Conservation (phyloP, 2,113 vertebrate species). For the Mesembrinibis cayennensis region DNA sequence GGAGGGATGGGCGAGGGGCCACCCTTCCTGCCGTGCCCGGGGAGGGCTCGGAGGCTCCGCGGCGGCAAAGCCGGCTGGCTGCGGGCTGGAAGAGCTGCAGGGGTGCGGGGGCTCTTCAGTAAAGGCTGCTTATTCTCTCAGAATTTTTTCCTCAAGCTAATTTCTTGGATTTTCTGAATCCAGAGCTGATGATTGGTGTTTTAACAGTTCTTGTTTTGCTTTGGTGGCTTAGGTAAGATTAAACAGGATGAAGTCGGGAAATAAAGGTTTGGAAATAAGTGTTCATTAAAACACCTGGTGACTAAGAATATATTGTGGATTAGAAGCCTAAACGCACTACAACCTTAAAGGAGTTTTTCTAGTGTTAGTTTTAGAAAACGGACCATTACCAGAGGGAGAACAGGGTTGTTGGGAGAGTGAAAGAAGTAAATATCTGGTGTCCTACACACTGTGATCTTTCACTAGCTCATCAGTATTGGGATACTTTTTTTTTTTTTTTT, state of each 20-base stretch:
- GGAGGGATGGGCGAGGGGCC: no score
- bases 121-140: neutral
- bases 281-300: neutral
- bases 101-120: no score
- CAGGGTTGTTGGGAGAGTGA: neutral
- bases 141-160: neutral
- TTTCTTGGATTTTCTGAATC: neutral
- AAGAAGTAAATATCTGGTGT: neutral
- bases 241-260: neutral
- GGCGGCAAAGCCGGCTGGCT: neutral
- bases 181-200: neutral
- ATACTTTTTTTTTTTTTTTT: no score
- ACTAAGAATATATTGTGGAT: neutral
- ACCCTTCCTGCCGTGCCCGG: neutral
- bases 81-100: neutral
- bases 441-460: neutral
- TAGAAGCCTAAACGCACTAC: neutral
- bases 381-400: neutral
- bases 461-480: neutral
- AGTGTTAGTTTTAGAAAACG: neutral
- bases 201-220: neutral
- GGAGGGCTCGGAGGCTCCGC: neutral
- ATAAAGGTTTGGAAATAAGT: neutral
- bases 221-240: neutral
- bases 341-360: neutral